Base-by-base conservation (phyloP, 1,140 invertebrate genomes). In the Nasonia vitripennis region DNA sequence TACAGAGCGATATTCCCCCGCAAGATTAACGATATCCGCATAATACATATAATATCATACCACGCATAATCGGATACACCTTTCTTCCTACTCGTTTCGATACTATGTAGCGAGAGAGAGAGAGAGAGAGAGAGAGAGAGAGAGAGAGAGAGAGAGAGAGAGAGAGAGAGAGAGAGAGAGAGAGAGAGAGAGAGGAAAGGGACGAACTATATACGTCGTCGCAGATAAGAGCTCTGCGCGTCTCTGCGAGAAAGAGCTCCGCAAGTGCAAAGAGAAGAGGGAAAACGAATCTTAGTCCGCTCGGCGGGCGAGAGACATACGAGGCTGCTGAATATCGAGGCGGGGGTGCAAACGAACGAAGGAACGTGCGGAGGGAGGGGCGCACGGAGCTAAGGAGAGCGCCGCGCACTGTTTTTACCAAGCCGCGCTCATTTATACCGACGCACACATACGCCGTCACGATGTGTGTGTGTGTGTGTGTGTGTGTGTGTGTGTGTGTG, bases 361-460 rank as follows among this genome's bases (percentile, higher is more conserved):
- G 0, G 34, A 37, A 37, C 3, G 34, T 0, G 5, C 31, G n/a
- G 48, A 79, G 20, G 81, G 82, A 87, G 83, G 83, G 88, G 85
- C 84, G 86, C 86, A 87, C 87, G 87, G 84, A 87, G 90, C 87
- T 88, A 89, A 89, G 81, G 89, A 90, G 88, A 88, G 87, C 86
- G 27, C 27, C 27, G 27, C 34, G 34, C 88, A 89, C 88, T 90
- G 90, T 91, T 91, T 91, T 91, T 91, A 91, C 87, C 89, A 88
- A 87, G 87, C 86, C 45, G 23, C 23, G 51, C 45, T 81, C 80
- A 73, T 81, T 73, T 81, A 81, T 81, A 81, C 23, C 51, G 34
- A 5, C 55, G 7, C 17, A 62, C 17, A 62, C 14, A 20, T 17
- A 55, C 0, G 34, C 34, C 34, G 27, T 37, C 34, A 6, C 5